Evolutionary conservation across 2,797 vertebrate genomes (phyloP).

Genomic region (Coracias cyanogaster): DNA sequence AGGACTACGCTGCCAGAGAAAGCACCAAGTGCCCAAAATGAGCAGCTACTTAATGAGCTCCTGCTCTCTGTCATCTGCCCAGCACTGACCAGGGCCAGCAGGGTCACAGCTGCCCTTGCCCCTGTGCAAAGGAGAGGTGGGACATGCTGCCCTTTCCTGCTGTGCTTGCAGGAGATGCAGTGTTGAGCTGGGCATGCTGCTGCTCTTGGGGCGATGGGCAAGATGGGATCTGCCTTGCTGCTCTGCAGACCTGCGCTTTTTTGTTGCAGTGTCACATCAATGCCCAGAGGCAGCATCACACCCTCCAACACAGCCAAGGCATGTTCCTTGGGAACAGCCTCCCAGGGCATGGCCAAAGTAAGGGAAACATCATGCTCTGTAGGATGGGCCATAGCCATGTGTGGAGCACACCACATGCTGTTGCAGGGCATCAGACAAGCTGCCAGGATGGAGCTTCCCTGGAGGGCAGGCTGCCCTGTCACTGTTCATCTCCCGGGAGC

Average conservation of each 20-base stretch:
- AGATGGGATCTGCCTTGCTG: neutral
- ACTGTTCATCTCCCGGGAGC: neutral
- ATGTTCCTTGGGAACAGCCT: rapidly evolving
- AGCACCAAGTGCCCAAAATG: neutral
- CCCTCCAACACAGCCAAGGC: neutral
- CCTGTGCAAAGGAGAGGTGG: neutral
- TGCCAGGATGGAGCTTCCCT: neutral
- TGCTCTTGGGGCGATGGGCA: neutral
- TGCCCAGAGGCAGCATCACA: rapidly evolving
- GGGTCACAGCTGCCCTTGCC: neutral
- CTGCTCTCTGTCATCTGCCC: neutral
- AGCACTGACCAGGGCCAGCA: neutral
- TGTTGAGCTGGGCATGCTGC: rapidly evolving
- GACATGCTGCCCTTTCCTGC: rapidly evolving
- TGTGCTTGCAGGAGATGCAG: neutral
- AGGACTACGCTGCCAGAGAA: neutral
- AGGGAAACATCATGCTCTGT: neutral
- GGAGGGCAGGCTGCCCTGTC: neutral
- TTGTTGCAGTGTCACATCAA: rapidly evolving
- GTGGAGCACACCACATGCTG: rapidly evolving
- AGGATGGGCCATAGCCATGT: neutral
- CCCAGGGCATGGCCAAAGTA: rapidly evolving
- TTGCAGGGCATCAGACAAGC: neutral
- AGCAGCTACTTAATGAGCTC: neutral
- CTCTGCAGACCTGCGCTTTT: neutral